Conservation (phyloP, 2,888 invertebrate species). For the Cacoxenus indagator region DNA sequence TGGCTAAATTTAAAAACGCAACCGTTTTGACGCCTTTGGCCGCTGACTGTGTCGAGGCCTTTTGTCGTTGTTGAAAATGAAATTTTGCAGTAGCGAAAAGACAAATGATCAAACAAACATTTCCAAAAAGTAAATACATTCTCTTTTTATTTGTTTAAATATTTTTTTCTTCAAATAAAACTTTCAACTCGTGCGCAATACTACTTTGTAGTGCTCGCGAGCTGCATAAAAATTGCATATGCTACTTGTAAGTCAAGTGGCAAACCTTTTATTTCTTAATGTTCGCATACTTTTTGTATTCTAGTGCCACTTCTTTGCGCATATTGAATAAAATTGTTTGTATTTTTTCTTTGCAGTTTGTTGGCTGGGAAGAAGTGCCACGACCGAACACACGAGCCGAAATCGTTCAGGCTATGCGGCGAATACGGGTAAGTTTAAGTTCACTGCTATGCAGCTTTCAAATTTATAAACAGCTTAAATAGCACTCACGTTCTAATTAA, state of each 20-base stretch:
- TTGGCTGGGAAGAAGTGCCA: slow-evolving; percentile 97
- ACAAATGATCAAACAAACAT: no score
- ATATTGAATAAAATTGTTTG: slow-evolving; percentile 31
- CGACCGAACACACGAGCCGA: slow-evolving; percentile 96
- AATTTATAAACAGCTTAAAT: not conserved
- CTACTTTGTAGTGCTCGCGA: no score
- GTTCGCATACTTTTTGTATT: slow-evolving; percentile 17
- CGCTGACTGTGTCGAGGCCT: slow-evolving; percentile 52
- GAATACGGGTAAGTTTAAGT: slow-evolving; percentile 87
- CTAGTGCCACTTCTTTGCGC: slow-evolving; percentile 24
- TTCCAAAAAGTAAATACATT: no score
- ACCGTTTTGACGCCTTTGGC: slow-evolving; percentile 12
- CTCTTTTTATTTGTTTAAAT: no score
- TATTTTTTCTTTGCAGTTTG: slow-evolving; percentile 84
- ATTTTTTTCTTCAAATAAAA: no score
- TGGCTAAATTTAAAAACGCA: not conserved
- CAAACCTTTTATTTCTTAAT: slow-evolving; percentile 12
- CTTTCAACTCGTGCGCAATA: no score
- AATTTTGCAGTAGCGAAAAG: not conserved
- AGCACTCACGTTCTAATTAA: not conserved
- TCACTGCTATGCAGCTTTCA: not conserved
- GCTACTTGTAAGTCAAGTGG: not conserved
- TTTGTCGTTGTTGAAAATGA: slow-evolving; percentile 4
- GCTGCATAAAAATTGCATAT: no score
- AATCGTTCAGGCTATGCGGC: slow-evolving; percentile 98